A percentile compares a stretch with the other conserved stretches of the same genome.
Conservation (phyloP, 1,140 invertebrate species). For the Oreohelix idahoensis region DNA sequence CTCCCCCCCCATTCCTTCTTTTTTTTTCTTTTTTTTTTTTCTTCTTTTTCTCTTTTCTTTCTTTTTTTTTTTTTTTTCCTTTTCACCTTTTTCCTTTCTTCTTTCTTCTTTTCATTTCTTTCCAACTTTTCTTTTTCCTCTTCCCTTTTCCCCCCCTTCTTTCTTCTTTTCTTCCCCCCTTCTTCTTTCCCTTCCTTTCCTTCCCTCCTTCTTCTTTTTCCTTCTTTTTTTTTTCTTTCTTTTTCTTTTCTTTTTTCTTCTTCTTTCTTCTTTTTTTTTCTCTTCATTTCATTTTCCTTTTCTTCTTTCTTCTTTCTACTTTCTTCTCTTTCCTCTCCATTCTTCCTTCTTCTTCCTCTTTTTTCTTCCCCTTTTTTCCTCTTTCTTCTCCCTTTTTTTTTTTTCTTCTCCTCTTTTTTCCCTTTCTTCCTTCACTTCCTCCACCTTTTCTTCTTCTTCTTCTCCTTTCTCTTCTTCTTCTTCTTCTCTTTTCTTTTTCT, state of each 20-base stretch:
- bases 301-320: not conserved
- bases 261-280: not conserved
- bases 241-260: not conserved
- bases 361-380: not conserved
- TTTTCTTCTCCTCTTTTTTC: not conserved
- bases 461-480: not conserved
- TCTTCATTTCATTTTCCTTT: not conserved
- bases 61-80: not conserved
- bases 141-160: not conserved
- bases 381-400: not conserved
- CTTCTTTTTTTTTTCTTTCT: not conserved
- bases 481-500: conserved; percentile 19
- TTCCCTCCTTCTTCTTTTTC: conserved; percentile 25
- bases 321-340: not conserved
- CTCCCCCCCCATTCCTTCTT: not conserved
- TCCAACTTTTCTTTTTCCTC: conserved; percentile 34
- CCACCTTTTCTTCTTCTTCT: not conserved
- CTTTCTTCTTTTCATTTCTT: conserved; percentile 26
- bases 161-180: not conserved
- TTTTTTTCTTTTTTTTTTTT: not conserved
- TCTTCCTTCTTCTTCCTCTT: not conserved
- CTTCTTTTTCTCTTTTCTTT: not conserved
- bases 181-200: conserved; percentile 10
- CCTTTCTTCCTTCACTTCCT: not conserved
- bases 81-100: not conserved